Conservation (phyloP, 2,797 vertebrate species). For the Columba guinea region DNA sequence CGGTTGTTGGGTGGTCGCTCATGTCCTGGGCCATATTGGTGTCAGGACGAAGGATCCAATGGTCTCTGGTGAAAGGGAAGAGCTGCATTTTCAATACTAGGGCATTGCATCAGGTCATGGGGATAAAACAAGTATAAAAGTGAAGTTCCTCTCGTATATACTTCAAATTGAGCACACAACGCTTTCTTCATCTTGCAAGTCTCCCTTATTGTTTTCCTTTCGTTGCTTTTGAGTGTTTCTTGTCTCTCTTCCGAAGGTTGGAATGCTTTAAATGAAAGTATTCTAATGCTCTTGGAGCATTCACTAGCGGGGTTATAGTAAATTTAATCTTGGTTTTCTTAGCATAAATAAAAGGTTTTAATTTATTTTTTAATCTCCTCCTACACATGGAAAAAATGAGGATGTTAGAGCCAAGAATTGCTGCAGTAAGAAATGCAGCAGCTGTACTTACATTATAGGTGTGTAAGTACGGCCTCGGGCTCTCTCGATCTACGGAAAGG, state of each 20-base stretch:
- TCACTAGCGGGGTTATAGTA: slow-evolving; percentile 52
- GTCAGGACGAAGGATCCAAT: slow-evolving; percentile 60
- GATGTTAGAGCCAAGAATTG: slow-evolving; percentile 60
- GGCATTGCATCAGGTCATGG: slow-evolving; percentile 52
- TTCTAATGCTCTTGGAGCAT: slow-evolving; percentile 61
- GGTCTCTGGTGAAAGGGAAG: slow-evolving; percentile 37
- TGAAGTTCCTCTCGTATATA: slow-evolving; percentile 39
- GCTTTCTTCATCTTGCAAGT: slow-evolving; percentile 63
- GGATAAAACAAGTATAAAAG: slow-evolving; percentile 47
- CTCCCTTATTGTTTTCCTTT: slow-evolving; percentile 26
- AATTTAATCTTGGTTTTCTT: slow-evolving; percentile 61
- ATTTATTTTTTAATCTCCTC: slow-evolving; percentile 66
- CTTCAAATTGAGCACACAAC: slow-evolving; percentile 57
- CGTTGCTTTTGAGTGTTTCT: slow-evolving; percentile 31
- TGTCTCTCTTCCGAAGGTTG: slow-evolving; percentile 60
- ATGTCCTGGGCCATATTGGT: slow-evolving; percentile 72
- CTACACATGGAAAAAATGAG: slow-evolving; percentile 23
- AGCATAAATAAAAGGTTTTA: slow-evolving; percentile 59
- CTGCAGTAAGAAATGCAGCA: slow-evolving; percentile 50
- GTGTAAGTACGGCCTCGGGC: slow-evolving; percentile 47
- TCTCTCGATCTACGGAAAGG: slow-evolving; percentile 44
- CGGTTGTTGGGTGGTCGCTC: slow-evolving; percentile 48
- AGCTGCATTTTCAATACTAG: slow-evolving; percentile 37
- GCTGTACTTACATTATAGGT: slow-evolving; percentile 12
- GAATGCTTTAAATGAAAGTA: slow-evolving; percentile 70